These are phyloP conservation scores for Ormia ochracea DNA, from an alignment of 2,888 invertebrate genomes.

Conservation along the genomic window DNA sequence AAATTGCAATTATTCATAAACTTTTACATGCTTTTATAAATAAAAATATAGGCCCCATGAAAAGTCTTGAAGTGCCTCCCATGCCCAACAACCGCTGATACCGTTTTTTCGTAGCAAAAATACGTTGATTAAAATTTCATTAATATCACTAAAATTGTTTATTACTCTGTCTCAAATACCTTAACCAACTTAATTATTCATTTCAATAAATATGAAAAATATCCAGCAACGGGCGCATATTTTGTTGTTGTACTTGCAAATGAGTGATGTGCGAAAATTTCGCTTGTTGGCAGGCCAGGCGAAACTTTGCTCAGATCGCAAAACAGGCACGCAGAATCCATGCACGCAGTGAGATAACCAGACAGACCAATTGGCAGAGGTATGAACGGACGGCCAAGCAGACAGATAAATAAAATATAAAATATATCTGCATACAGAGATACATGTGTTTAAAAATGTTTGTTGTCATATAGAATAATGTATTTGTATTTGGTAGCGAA, in stretches of 20 bases:
- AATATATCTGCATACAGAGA: slow-evolving; percentile 58
- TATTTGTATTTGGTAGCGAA: slow-evolving; percentile 46
- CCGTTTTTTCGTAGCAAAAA: not conserved
- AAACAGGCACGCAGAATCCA: slow-evolving; percentile 8
- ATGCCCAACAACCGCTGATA: not conserved
- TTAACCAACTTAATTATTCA: slow-evolving; percentile 6
- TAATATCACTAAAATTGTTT: not conserved
- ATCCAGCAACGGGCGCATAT: slow-evolving; percentile 24
- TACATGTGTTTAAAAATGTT: slow-evolving; percentile 52
- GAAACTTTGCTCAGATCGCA: not conserved
- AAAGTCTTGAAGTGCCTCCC: too few relatives aligned
- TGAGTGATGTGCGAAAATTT: slow-evolving; percentile 62
- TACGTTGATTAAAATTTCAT: not conserved
- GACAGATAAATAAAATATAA: slow-evolving; percentile 13
- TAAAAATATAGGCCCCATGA: too few relatives aligned
- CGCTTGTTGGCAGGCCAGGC: slow-evolving; percentile 51
- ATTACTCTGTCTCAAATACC: not conserved
- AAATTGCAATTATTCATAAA: too few relatives aligned
- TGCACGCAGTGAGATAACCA: not conserved
- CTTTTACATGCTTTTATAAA: too few relatives aligned
- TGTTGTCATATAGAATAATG: slow-evolving; percentile 39
- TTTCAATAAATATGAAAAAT: not conserved
- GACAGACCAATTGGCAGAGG: not conserved
- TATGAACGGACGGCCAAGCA: not conserved
- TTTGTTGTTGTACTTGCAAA: slow-evolving; percentile 53